phyloP scores from a whole-genome alignment of 2,888 invertebrate species.

The Barypeithes pellucidus region DNA sequence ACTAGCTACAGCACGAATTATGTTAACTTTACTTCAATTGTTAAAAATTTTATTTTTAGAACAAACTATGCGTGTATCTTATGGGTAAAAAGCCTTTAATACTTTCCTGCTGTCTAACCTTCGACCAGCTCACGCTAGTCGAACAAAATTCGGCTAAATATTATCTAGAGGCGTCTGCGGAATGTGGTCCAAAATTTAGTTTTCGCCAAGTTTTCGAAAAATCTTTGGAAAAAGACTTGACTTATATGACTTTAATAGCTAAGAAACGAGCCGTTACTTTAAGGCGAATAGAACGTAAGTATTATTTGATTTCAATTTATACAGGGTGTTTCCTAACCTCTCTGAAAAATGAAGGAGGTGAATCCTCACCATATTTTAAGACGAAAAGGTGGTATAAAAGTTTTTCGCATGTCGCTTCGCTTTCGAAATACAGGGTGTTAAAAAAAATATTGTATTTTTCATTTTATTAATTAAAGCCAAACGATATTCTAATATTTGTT shows the following conservation, averaged over 20 bases:
- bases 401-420: no score
- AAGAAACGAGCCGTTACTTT: slow-evolving; percentile 65
- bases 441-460: no score
- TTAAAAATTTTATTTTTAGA: slow-evolving; percentile 61
- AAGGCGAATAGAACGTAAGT: slow-evolving; percentile 67
- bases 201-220: slow-evolving; percentile 60
- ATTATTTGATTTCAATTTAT: background rate
- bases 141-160: slow-evolving; percentile 64
- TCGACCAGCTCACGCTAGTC: slow-evolving; percentile 62
- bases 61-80: slow-evolving; percentile 64
- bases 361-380: no score
- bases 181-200: slow-evolving; percentile 65
- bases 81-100: slow-evolving; percentile 65
- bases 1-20: no score
- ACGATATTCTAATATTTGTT: no score
- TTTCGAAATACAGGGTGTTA: no score
- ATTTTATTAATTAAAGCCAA: no score
- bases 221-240: slow-evolving; percentile 59
- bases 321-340: no score
- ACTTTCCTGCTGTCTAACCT: slow-evolving; percentile 66
- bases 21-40: no score
- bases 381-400: no score
- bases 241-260: slow-evolving; percentile 63
- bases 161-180: slow-evolving; percentile 64
- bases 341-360: no score